Conservation (phyloP, 2,888 invertebrate genomes). For the Orchesella flavescens region DNA sequence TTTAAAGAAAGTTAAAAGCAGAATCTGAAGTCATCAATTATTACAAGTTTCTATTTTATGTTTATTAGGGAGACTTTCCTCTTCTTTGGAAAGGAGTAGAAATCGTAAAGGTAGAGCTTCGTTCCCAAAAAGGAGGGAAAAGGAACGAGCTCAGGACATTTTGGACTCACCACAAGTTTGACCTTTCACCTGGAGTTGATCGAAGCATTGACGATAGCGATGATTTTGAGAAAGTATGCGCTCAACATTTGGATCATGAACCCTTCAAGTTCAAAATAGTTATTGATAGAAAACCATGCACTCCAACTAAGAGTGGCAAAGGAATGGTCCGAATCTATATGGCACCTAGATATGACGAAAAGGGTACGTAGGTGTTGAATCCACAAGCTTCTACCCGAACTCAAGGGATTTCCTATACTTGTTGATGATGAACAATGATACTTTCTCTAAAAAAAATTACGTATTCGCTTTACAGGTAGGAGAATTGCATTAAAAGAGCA, state of each 20-base stretch:
- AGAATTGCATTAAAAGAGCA: conserved; percentile 47
- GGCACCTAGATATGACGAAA: conserved; percentile 54
- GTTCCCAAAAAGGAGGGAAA: conserved; percentile 9
- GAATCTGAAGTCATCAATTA: not conserved
- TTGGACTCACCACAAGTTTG: conserved; percentile 42
- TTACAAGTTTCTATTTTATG: not conserved
- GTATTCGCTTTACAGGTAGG: too few relatives aligned
- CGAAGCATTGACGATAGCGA: conserved; percentile 37
- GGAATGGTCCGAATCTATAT: conserved; percentile 58
- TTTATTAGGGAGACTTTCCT: conserved; percentile 56
- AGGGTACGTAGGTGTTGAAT: too few relatives aligned
- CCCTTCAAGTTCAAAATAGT: conserved; percentile 58
- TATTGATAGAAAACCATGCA: conserved; percentile 54
- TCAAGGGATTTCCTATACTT: too few relatives aligned
- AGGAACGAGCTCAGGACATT: conserved; percentile 56
- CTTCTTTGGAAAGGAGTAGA: conserved; percentile 60
- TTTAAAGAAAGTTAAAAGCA: not conserved
- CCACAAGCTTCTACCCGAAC: too few relatives aligned
- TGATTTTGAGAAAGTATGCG: conserved; percentile 37
- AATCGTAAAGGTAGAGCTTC: conserved; percentile 23
- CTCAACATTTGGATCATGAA: conserved; percentile 59
- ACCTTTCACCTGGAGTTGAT: conserved; percentile 46
- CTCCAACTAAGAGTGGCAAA: conserved; percentile 28
- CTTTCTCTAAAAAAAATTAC: too few relatives aligned
- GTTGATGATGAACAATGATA: too few relatives aligned